Percentiles rank a stretch among this genome's conserved stretches.
These are phyloP conservation scores for Chesias legatella DNA, from an alignment of 2,888 invertebrate species.

Conservation along the genomic window DNA sequence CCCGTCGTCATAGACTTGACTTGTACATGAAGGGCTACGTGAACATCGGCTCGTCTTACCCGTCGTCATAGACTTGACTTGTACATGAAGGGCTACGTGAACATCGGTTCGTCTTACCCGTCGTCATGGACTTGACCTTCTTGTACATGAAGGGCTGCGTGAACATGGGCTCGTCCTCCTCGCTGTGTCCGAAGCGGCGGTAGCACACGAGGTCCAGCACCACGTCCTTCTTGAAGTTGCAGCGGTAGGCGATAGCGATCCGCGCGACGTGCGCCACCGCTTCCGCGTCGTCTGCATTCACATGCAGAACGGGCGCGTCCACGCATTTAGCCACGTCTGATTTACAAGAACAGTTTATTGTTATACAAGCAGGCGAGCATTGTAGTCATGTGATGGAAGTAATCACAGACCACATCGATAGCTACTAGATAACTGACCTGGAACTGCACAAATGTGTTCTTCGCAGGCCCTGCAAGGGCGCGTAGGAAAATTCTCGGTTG, in stretches of 20 bases:
- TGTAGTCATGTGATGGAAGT: too few species aligned
- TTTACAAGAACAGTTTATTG: too few species aligned
- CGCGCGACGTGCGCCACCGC: constrained; percentile 93
- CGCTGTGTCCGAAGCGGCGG: constrained; percentile 95
- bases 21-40: too few species aligned
- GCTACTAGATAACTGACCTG: too few species aligned
- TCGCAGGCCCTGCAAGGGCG: too few species aligned
- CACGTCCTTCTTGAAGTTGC: constrained; percentile 92
- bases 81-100: too few species aligned
- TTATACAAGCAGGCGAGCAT: too few species aligned
- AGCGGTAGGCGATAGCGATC: constrained; percentile 94
- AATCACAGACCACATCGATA: background rate
- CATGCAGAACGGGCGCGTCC: constrained; percentile 96
- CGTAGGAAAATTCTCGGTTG: too few species aligned
- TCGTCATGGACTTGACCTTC: constrained; percentile 84
- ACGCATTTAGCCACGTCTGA: constrained; percentile 92
- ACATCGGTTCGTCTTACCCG: constrained; percentile 67
- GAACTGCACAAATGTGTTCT: too few species aligned
- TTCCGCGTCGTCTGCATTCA: constrained; percentile 96
- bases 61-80: too few species aligned
- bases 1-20: constrained; percentile 83
- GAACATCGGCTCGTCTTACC: too few species aligned
- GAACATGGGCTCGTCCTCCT: constrained; percentile 96
- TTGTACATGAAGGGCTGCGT: constrained; percentile 98
- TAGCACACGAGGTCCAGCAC: constrained; percentile 91